A percentile compares a stretch with the other conserved stretches of the same genome.
Conservation (phyloP, 2,888 invertebrate species). For the Melipona beecheii region DNA sequence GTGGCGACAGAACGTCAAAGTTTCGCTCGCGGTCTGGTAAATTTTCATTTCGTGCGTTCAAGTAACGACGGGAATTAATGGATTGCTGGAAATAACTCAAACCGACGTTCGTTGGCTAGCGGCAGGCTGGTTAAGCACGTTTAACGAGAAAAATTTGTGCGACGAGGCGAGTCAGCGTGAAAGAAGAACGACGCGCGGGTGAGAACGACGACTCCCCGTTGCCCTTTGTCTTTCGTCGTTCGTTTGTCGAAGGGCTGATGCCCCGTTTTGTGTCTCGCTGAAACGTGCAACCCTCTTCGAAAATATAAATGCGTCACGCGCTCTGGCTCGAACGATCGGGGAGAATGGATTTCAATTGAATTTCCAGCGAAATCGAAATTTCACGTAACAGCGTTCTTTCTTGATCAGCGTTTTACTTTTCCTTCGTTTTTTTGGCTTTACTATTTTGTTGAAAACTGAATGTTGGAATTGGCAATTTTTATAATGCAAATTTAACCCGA, state of each 20-base stretch:
- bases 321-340: neutral
- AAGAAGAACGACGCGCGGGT: constrained; percentile 31
- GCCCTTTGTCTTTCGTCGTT: constrained; percentile 43
- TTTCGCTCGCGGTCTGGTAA: neutral
- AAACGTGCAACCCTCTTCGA: neutral
- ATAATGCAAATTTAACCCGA: neutral
- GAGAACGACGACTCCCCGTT: constrained; percentile 11
- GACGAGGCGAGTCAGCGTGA: constrained; percentile 33
- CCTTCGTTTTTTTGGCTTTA: neutral
- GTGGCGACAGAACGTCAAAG: neutral
- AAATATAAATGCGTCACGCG: constrained; percentile 25
- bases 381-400: neutral
- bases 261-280: constrained; percentile 36
- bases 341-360: constrained; percentile 21
- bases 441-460: neutral
- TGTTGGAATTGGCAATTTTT: neutral
- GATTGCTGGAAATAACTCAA: constrained; percentile 53
- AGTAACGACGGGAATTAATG: constrained; percentile 45
- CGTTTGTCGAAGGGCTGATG: constrained; percentile 32
- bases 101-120: constrained; percentile 31
- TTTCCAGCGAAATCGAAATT: neutral
- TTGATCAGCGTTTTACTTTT: neutral
- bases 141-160: constrained; percentile 63
- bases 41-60: constrained; percentile 23
- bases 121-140: constrained; percentile 36